Evolutionary conservation across 1,140 invertebrate species (phyloP).

Genomic region (Bombus ignitus): DNA sequence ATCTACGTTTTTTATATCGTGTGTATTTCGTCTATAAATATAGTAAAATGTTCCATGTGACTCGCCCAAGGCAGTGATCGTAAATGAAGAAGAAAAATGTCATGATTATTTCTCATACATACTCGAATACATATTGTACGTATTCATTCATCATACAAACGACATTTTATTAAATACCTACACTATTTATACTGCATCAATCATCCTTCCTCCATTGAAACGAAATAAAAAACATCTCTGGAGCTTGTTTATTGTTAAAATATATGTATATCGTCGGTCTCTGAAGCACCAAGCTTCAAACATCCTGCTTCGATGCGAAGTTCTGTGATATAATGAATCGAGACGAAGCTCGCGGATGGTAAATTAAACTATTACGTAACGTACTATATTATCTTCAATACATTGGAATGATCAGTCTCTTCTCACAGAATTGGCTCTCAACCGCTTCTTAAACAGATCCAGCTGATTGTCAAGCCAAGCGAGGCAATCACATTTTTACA

Average conservation of each 20-base stretch:
- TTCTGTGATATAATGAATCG: constrained; percentile 47
- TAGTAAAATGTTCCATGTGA: constrained; percentile 34
- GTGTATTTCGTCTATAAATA: constrained; percentile 54
- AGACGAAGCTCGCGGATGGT: constrained; percentile 52
- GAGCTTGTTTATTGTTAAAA: constrained; percentile 32
- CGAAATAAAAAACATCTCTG: constrained; percentile 59
- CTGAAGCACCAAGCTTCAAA: constrained; percentile 66
- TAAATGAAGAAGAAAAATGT: constrained; percentile 47
- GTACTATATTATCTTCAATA: constrained; percentile 59
- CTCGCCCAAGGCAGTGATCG: constrained; percentile 60
- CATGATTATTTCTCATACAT: constrained; percentile 53
- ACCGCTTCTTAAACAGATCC: constrained; percentile 38
- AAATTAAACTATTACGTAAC: constrained; percentile 65
- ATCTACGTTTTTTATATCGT: constrained; percentile 8
- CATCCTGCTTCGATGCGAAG: constrained; percentile 67
- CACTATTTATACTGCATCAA: constrained; percentile 37
- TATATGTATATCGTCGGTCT: constrained; percentile 35
- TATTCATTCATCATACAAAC: constrained; percentile 26
- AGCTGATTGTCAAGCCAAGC: constrained; percentile 37
- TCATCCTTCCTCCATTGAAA: constrained; percentile 47
- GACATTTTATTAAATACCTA: constrained; percentile 39
- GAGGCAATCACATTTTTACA: constrained; percentile 25
- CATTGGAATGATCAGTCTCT: constrained; percentile 66
- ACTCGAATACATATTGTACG: constrained; percentile 14
- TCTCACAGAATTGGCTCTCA: constrained; percentile 43